A percentile compares a stretch with the other conserved stretches of the same genome.
Conservation (phyloP, 2,797 vertebrate genomes). For the Phataginus tricuspis region DNA sequence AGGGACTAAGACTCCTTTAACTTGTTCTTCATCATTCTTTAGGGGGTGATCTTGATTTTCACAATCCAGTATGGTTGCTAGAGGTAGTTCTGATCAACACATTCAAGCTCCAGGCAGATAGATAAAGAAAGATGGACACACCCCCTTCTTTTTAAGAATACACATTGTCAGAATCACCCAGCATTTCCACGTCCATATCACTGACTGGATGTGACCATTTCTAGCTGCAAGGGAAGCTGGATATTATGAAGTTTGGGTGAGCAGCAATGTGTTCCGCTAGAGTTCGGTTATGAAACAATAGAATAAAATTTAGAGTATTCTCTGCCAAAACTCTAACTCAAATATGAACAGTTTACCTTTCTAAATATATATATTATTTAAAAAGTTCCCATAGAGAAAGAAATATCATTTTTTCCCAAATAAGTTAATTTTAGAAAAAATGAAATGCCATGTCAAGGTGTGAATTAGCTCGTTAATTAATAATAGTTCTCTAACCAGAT, state of each 20-base stretch:
- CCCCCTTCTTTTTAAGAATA: background rate
- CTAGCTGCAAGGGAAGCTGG: background rate
- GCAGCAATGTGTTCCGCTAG: background rate
- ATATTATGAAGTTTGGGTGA: background rate
- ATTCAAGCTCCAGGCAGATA: background rate
- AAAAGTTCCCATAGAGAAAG: background rate
- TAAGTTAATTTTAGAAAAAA: slow-evolving; percentile 16
- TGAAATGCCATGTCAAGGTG: background rate
- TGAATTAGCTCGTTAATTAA: background rate
- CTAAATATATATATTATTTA: background rate
- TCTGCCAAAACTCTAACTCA: background rate
- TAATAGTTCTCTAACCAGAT: background rate
- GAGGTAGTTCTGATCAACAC: background rate
- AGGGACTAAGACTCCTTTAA: background rate
- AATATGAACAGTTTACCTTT: background rate
- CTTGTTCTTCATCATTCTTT: background rate
- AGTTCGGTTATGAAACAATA: background rate
- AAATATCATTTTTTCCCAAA: background rate
- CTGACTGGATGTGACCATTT: background rate
- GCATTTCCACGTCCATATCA: background rate
- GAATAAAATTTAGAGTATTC: background rate
- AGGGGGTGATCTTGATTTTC: background rate
- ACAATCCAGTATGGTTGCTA: background rate
- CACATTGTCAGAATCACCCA: background rate
- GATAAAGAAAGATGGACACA: background rate